Evolutionary conservation across 2,113 vertebrate species (phyloP), one percentile per base, ranked within the genome.

Genomic region (Zapus hudsonius): DNA sequence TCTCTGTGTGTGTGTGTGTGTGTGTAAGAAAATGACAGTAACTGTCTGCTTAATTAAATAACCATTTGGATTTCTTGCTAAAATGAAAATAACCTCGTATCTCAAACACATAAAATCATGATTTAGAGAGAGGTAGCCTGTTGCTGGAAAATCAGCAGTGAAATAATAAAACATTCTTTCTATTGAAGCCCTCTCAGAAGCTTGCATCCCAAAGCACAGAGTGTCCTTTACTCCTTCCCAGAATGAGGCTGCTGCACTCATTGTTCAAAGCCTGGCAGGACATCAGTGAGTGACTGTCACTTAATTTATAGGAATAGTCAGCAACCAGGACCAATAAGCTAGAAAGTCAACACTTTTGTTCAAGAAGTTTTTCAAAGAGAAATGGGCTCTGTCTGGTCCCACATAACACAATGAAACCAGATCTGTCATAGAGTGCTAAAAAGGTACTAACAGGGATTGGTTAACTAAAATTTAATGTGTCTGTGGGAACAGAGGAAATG

Each of bases 401-500:
- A 82, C 40, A 83, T 84, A 95, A 52, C 52, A 63, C 44, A 64
- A 47, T 80, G 61, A 94, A 95, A 92, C 63, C 66, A 66, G 69
- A 81, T 89, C 91, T 92, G 87, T 84, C 78, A 64, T 87, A 38
- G 87, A 81, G 87, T 89, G 47, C 79, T 93, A 72, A 84, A 90
- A 91, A 91, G 78, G 78, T 91, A 92, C 63, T 94, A 91, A 92
- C n/a, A 92, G 80, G 74, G 72, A 83, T 89, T 67, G 87, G 75
- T 74, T 94, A 91, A 95, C 89, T 92, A 94, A 93, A 47, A 78
- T 73, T 95, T 84, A 82, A 86, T 78, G 52, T 84, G 95, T 84
- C 72, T 94, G 55, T 96, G 93, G 80, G 93, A 96, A 96, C 81
- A 80, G 47, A 91, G 91, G 96, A 97, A 95, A 87, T 84, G 29